Conservation (phyloP, 2,888 invertebrate species). For the Icerya purchasi region DNA sequence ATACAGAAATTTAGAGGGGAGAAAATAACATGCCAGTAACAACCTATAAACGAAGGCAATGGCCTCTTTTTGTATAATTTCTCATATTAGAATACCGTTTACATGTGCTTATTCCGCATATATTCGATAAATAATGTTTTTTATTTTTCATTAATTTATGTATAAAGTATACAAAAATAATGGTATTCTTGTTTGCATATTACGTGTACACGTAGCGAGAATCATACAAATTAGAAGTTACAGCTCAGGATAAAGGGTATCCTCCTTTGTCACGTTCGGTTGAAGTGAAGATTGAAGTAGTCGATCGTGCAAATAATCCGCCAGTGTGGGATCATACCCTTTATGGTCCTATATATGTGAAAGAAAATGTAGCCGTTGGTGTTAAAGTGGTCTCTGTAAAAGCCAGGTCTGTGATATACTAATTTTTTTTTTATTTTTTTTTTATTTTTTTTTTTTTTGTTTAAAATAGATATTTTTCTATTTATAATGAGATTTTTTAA, state of each 20-base stretch:
- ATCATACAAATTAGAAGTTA: constrained; percentile 94
- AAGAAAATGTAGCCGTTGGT: constrained; percentile 94
- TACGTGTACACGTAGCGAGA: constrained; percentile 45
- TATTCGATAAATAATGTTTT: no score
- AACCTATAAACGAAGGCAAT: no score
- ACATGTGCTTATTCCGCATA: no score
- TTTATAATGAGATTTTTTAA: not conserved
- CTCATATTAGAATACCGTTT: no score
- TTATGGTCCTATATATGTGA: constrained; percentile 91
- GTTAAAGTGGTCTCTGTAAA: constrained; percentile 94
- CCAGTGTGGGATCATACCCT: constrained; percentile 91
- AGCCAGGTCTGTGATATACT: constrained; percentile 77
- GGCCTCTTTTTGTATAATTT: no score
- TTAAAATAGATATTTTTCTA: not conserved
- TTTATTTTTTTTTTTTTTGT: constrained; percentile 5
- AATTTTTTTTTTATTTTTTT: constrained; percentile 1
- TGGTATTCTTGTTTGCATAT: not conserved
- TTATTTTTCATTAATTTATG: no score
- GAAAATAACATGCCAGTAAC: no score
- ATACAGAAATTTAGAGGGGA: no score
- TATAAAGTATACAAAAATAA: no score
- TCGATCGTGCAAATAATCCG: constrained; percentile 93
- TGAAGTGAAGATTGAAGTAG: constrained; percentile 95
- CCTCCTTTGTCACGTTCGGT: constrained; percentile 88
- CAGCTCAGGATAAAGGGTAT: constrained; percentile 93